Conservation (phyloP, 2,888 invertebrate genomes). For the Drepanosiphum platanoidis region DNA sequence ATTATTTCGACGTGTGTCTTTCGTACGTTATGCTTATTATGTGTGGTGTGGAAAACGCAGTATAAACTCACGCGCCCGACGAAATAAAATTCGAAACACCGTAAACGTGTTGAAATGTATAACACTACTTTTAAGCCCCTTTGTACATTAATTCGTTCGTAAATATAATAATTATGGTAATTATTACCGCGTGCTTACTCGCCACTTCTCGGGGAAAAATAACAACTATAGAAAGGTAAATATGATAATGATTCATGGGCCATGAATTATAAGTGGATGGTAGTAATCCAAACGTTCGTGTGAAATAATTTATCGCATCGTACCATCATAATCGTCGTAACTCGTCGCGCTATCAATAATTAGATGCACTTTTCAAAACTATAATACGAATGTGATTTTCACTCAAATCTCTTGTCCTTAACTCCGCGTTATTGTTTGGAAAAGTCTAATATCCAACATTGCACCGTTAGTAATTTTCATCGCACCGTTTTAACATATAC, state of each 20-base stretch:
- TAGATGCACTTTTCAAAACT: not conserved
- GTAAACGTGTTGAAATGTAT: not conserved
- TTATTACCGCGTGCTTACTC: not conserved
- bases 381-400: not conserved
- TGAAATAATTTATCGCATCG: not conserved
- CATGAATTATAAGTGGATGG: too few species aligned
- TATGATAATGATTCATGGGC: not conserved
- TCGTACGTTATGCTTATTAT: not conserved
- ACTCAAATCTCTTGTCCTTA: not conserved
- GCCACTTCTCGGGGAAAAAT: not conserved
- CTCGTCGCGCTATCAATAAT: not conserved
- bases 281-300: slow-evolving; percentile 8
- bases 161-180: not conserved
- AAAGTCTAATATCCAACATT: not conserved
- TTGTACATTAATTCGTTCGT: not conserved
- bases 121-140: not conserved
- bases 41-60: not conserved
- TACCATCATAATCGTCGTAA: not conserved
- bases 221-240: not conserved
- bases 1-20: too few species aligned
- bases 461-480: not conserved
- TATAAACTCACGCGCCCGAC: not conserved
- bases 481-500: not conserved
- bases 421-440: not conserved
- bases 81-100: not conserved